Evolutionary conservation across 2,797 vertebrate genomes (phyloP).

Genomic region (Ctenosaura bakeri): DNA sequence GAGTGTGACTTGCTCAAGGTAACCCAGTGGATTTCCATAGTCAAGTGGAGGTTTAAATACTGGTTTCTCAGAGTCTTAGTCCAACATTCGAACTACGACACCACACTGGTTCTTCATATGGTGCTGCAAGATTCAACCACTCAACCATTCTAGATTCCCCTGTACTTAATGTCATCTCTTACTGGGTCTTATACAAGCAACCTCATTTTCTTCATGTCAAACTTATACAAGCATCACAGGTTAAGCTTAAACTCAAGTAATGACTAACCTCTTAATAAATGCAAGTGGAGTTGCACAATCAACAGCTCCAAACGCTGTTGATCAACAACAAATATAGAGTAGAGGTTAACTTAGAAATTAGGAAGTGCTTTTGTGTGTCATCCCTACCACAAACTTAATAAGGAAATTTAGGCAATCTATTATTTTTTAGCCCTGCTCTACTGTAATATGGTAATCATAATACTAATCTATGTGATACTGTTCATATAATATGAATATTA

Average conservation of each 20-base stretch:
- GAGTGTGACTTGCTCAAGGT: too few relatives aligned
- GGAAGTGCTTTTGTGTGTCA: not conserved
- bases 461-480: not conserved
- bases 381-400: not conserved
- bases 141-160: not conserved
- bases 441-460: not conserved
- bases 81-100: too few relatives aligned
- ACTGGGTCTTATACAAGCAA: not conserved
- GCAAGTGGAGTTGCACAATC: not conserved
- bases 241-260: not conserved
- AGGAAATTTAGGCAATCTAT: not conserved
- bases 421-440: not conserved
- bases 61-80: too few relatives aligned
- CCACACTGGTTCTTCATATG: too few relatives aligned
- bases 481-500: not conserved
- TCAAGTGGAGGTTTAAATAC: too few relatives aligned
- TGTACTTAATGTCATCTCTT: not conserved
- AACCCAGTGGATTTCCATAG: too few relatives aligned
- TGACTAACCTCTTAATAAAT: not conserved
- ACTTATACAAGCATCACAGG: conserved; percentile 15
- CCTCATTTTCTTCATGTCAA: conserved; percentile 29
- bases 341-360: not conserved
- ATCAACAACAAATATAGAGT: not conserved
- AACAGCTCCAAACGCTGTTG: not conserved
- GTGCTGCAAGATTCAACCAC: not conserved